Conservation (phyloP, 2,113 vertebrate species). For the Ancistrus triradiatus region DNA sequence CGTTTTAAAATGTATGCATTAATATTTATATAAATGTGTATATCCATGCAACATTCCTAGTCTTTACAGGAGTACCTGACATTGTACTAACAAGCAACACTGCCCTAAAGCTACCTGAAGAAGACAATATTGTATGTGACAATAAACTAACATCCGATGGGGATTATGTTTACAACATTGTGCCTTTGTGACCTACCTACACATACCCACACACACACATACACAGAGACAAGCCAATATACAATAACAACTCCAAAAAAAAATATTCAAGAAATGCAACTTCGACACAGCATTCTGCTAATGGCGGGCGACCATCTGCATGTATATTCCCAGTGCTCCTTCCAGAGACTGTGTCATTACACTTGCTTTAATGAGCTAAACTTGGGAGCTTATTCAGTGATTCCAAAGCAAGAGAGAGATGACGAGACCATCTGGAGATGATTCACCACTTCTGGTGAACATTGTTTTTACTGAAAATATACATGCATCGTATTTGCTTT, state of each 20-base stretch:
- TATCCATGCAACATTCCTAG: too few relatives aligned
- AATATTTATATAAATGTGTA: too few relatives aligned
- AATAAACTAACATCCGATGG: too few relatives aligned
- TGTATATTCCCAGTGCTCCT: conserved; percentile 16
- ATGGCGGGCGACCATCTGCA: conserved; percentile 30
- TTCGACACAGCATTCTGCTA: conserved; percentile 1
- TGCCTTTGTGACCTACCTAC: too few relatives aligned
- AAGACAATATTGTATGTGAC: too few relatives aligned
- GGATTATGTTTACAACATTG: too few relatives aligned
- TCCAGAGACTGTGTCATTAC: conserved; percentile 25
- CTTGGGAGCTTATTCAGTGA: conserved; percentile 35
- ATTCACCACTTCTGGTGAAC: conserved; percentile 5
- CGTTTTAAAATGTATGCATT: too few relatives aligned
- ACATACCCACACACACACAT: too few relatives aligned
- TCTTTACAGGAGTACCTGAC: too few relatives aligned
- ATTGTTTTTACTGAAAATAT: neutral
- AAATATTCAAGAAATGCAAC: conserved; percentile 2
- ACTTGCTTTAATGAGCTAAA: conserved; percentile 40
- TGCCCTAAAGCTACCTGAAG: too few relatives aligned
- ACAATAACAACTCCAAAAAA: neutral
- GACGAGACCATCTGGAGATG: conserved; percentile 17
- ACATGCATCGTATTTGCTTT: neutral
- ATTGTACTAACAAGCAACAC: too few relatives aligned
- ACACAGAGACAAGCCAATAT: too few relatives aligned
- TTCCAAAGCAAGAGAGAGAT: conserved; percentile 12